Evolutionary conservation across 2,888 invertebrate species (phyloP).

Genomic region (Desoria tigrina): DNA sequence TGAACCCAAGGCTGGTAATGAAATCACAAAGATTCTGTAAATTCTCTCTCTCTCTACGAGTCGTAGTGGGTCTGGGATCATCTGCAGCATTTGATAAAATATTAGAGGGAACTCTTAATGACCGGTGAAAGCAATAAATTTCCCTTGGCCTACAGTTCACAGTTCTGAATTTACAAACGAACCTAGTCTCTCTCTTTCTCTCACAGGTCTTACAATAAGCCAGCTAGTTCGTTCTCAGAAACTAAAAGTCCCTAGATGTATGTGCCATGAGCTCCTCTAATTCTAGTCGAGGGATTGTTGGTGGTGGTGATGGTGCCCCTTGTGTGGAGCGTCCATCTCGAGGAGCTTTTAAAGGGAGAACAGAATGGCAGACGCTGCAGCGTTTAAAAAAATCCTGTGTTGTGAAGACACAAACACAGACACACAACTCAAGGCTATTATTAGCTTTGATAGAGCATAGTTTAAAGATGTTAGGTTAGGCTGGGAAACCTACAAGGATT

Average conservation of each 20-base stretch:
- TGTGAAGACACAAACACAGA: too few species aligned
- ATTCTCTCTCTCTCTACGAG: not conserved
- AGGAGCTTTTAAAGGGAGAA: too few species aligned
- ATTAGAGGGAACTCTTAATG: conserved; percentile 44
- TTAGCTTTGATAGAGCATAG: too few species aligned
- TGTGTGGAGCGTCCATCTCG: too few species aligned
- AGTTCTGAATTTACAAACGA: conserved; percentile 4
- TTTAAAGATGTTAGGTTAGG: too few species aligned
- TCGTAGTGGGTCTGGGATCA: conserved; percentile 14
- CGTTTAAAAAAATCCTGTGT: too few species aligned
- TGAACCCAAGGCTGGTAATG: not conserved
- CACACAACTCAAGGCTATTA: too few species aligned
- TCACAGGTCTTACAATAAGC: not conserved
- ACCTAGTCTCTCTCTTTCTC: conserved; percentile 11
- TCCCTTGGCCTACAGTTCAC: conserved; percentile 13
- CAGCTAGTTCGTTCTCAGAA: not conserved
- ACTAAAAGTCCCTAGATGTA: not conserved
- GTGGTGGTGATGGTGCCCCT: too few species aligned
- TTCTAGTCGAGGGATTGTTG: too few species aligned
- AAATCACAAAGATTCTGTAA: not conserved
- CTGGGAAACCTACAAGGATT: too few species aligned
- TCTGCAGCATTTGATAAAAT: conserved; percentile 34
- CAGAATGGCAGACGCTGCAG: too few species aligned
- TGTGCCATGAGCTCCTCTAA: conserved; percentile 27
- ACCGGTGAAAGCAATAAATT: conserved; percentile 52